phyloP scores from a whole-genome alignment of 2,113 vertebrate species.

The Rhinichthys klamathensis region DNA sequence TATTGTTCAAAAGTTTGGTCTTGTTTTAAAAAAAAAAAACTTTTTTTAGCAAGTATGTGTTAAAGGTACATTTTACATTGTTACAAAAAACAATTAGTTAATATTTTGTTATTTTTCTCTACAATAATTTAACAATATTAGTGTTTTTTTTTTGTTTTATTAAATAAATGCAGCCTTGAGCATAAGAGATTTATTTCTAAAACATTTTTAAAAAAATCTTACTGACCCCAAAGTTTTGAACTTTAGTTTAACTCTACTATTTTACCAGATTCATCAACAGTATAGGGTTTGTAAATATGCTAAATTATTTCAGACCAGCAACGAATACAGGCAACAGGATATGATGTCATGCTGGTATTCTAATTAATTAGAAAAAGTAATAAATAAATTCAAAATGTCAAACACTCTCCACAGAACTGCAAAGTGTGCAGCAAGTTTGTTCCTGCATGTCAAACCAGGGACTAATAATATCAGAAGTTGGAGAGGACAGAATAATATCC shows the following conservation, averaged over 20 bases:
- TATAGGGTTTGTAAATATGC: not conserved
- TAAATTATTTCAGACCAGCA: not conserved
- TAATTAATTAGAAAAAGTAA: not conserved
- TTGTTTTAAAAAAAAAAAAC: no score
- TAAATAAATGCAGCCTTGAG: no score
- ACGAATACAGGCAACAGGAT: constrained; percentile 12
- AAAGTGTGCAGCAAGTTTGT: not conserved
- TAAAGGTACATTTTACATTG: no score
- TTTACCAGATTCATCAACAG: not conserved
- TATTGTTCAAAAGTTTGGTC: no score
- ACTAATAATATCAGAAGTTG: not conserved
- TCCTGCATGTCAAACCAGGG: not conserved
- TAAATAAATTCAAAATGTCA: not conserved
- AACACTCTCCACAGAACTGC: not conserved
- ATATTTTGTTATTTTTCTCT: no score
- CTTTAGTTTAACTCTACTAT: not conserved
- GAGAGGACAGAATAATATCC: not conserved
- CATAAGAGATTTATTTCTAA: no score
- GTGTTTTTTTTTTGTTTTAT: no score
- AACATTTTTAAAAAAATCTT: not conserved
- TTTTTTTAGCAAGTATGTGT: no score
- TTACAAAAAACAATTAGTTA: no score
- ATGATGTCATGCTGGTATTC: not conserved
- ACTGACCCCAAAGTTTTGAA: not conserved
- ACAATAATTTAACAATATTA: no score